A percentile compares a stretch with the other conserved stretches of the same genome.
Conservation (phyloP, 2,113 vertebrate genomes). For the Heptranchias perlo region DNA sequence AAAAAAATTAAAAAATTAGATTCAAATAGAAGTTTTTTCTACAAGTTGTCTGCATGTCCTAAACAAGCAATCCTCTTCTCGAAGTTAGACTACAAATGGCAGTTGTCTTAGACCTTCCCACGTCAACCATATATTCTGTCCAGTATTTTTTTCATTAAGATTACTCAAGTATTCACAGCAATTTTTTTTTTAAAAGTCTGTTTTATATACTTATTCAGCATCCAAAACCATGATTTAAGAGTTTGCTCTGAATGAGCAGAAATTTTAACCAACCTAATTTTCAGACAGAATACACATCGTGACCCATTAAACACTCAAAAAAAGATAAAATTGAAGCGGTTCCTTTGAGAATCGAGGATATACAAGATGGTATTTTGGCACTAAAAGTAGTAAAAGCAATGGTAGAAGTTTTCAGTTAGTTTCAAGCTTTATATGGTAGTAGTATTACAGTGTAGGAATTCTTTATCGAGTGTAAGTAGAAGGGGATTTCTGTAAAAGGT, state of each 20-base stretch:
- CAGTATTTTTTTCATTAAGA: background rate
- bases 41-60: background rate
- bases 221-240: background rate
- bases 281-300: background rate
- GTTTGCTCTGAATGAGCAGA: background rate
- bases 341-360: background rate
- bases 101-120: background rate
- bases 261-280: background rate
- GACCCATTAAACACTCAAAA: background rate
- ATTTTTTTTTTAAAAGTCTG: background rate
- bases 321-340: background rate
- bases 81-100: background rate
- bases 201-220: background rate
- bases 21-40: background rate
- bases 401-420: background rate
- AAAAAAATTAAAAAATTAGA: slow-evolving; percentile 31
- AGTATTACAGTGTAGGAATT: background rate
- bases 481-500: background rate
- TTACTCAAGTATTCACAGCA: background rate
- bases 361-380: background rate
- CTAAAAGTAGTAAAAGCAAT: background rate
- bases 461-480: background rate
- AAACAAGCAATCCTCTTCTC: background rate
- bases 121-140: background rate
- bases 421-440: too few species aligned